Base-by-base conservation (phyloP, 1,140 invertebrate genomes). In the Philopotamus ludificatus region DNA sequence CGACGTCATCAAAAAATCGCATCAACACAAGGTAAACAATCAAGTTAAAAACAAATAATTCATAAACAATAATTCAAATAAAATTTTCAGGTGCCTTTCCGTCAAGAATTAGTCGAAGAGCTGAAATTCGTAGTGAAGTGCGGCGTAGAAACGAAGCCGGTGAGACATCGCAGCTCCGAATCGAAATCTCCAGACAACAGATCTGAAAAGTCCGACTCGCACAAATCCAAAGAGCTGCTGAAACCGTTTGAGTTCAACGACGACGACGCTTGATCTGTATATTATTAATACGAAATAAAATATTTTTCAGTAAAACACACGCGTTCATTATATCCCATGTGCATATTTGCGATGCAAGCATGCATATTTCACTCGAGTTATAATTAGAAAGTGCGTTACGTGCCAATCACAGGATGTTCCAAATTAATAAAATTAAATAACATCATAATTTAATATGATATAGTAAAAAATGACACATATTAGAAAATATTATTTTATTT, bases 141-240 rank as follows among this genome's bases (percentile, higher is more conserved):
- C n/a, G n/a, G n/a, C n/a, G n/a, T n/a, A n/a, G 88, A 87, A 22
- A 87, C 86, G 1, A 93, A 92, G 66, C 83, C 82, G 3, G 82
- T 84, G 0, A 74, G 78, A 50, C 79, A 80, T 63, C 72, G 75
- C 77, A 77, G 39, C 8, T 62, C 57, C 15, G 53, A 50, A 3
- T 62, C 55, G 3, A 39, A 58, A 2, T 62, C 55, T 39, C 44
- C 51, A 7, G 57, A 60, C 4, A 22, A 21, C 8, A 10, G 44
- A 23, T 60, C 57, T 1, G 57, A 25, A 28, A n/a, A 21, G 1
- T 60, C 57, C 20, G 22, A n/a, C 2, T 60, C 57, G 1, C 26
- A 23, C 1, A 65, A 69, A 22, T 69, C 67, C 22, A 65, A 65
- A 39, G 67, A 65, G 23, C 42, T 28, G 1, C 34, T 20, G n/a